A percentile compares a stretch with the other conserved stretches of the same genome.
These are phyloP conservation scores for Pocillopora grandis DNA, from an alignment of 92 coral and sea anemone genomes.

Conservation along the genomic window DNA sequence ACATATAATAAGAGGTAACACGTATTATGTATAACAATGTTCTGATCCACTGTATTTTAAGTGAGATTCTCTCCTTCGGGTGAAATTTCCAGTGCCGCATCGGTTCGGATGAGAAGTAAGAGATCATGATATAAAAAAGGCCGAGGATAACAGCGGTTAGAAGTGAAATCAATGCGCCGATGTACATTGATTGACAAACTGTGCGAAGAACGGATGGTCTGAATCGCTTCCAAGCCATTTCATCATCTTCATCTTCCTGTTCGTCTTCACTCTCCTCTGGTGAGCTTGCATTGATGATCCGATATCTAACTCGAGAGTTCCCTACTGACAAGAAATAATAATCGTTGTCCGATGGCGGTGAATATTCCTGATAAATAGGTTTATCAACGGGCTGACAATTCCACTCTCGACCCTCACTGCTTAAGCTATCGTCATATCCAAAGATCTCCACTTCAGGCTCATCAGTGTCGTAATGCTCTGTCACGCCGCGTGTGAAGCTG, in stretches of 20 bases:
- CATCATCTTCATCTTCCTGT: too few species aligned
- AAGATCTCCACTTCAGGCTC: not conserved
- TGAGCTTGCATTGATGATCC: too few species aligned
- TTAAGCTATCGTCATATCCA: slow-evolving; percentile 10
- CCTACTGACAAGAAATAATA: too few species aligned
- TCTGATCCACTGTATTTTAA: not conserved
- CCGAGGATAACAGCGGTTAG: too few species aligned
- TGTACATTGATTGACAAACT: too few species aligned
- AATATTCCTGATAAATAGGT: slow-evolving; percentile 14
- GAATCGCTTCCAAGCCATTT: too few species aligned
- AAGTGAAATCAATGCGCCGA: too few species aligned
- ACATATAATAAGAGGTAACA: not conserved
- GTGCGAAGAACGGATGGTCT: too few species aligned
- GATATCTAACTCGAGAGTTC: too few species aligned
- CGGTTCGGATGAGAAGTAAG: not conserved
- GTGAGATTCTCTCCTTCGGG: not conserved
- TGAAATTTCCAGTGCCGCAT: not conserved
- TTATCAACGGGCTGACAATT: slow-evolving; percentile 22
- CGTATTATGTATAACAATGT: not conserved
- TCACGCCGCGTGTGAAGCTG: not conserved
- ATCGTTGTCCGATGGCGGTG: too few species aligned
- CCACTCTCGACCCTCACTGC: slow-evolving; percentile 30
- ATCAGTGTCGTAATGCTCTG: not conserved
- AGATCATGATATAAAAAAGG: not conserved
- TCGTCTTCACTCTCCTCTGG: too few species aligned